Evolutionary conservation across 1,140 invertebrate species (phyloP), one percentile per base, ranked within the genome.

Genomic region (Conus betulinus): DNA sequence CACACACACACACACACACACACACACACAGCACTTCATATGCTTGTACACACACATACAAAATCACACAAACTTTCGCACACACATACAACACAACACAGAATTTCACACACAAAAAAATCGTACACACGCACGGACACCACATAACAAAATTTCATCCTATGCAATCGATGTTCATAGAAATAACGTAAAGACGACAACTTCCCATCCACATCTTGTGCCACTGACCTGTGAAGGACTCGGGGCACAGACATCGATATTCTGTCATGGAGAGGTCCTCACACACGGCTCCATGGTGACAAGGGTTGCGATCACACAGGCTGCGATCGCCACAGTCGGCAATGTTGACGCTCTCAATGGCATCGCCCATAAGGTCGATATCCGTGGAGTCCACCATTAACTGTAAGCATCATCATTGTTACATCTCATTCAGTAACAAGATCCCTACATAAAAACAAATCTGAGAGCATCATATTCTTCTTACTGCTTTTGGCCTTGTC

Each of bases 341-440:
- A 6, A 98, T 96, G 93, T 98, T 97, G 0, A 97, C 96, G 5
- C 97, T 97, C 92, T 97, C 97, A 23, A 96, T 94, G 8, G 97
- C 96, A 39, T 97, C 96, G 67, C 96, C 96, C 23, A 97, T 93
- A 53, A 98, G 94, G 87, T 97, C 96, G n/a, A 97, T 90, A 84
- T 96, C 95, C 20, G 96, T 93, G 7, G 96, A 96, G 71, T 96
- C 96, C 17, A 98, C 95, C 89, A 96, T 96, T 5, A 98, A 94
- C 96, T 97, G 90, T 78, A 94, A 94, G 85, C 57, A 60, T 60
- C 0, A 84, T 23, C 10, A 55, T 53, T 8, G 8, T 60, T 15
- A 60, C 15, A 60, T 60, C 8, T 60, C 57, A 5, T 60, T 60
- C 57, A 60, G n/a, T 81, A 39, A 81, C 76, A 78, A 39, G 25